phyloP scores from a whole-genome alignment of 1,140 invertebrate species.

The Drosophila dunni region DNA sequence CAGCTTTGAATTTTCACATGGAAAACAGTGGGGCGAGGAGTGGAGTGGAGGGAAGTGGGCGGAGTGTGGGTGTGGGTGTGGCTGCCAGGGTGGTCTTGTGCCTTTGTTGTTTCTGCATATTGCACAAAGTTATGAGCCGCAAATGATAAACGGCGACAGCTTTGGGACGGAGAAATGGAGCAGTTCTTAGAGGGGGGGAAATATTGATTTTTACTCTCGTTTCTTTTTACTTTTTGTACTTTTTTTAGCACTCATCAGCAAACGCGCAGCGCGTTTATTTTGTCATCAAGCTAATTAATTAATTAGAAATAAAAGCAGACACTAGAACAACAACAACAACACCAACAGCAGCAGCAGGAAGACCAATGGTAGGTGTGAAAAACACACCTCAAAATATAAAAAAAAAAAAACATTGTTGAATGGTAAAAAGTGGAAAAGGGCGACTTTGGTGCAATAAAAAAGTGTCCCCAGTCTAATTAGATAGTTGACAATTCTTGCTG shows the following conservation, averaged over 20 bases:
- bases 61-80: constrained; percentile 10
- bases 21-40: constrained; percentile 18
- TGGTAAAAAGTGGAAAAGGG: neutral
- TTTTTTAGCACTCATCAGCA: constrained; percentile 52
- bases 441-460: constrained; percentile 65
- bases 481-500: constrained; percentile 64
- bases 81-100: constrained; percentile 9
- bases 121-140: constrained; percentile 84
- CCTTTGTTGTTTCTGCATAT: constrained; percentile 68
- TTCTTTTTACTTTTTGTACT: constrained; percentile 25
- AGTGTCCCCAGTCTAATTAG: constrained; percentile 77
- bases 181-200: neutral
- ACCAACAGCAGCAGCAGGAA: constrained; percentile 20
- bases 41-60: neutral
- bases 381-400: constrained; percentile 62
- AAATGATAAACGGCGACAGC: constrained; percentile 76
- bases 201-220: constrained; percentile 50
- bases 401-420: neutral
- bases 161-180: neutral
- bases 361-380: constrained; percentile 58
- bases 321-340: constrained; percentile 25
- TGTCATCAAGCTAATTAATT: constrained; percentile 83
- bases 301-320: constrained; percentile 64
- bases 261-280: constrained; percentile 64
- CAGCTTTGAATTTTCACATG: constrained; percentile 82